Evolutionary conservation across 2,797 vertebrate genomes (phyloP).

Genomic region (Schizopygopsis malacanthus): DNA sequence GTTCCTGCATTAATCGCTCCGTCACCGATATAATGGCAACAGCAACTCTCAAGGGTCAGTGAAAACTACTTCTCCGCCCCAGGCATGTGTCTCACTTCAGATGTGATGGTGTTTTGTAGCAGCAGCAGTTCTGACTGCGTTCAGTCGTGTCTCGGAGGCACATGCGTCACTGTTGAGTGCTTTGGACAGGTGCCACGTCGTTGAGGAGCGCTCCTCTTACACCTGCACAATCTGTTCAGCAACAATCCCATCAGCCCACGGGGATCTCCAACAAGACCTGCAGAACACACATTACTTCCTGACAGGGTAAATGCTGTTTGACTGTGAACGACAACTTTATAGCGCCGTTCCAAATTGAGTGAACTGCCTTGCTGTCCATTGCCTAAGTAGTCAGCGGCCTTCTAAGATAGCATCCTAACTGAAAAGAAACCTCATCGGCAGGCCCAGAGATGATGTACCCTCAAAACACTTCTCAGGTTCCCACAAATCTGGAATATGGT

Average conservation of each 20-base stretch:
- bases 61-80: slow-evolving; percentile 8
- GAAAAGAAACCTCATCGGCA: not conserved
- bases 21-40: not conserved
- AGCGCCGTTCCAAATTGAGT: not conserved
- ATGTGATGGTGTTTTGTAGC: not conserved
- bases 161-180: not conserved
- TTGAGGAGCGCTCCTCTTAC: slow-evolving; percentile 20
- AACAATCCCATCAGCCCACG: slow-evolving; percentile 22
- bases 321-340: not conserved
- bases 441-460: too few species aligned
- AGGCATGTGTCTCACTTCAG: not conserved
- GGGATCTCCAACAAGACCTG: slow-evolving; percentile 23
- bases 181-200: slow-evolving; percentile 32
- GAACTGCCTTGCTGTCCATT: not conserved
- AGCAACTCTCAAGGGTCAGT: not conserved
- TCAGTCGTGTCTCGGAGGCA: not conserved
- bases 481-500: not conserved
- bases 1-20: not conserved
- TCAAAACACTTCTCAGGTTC: not conserved
- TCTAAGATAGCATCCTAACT: not conserved
- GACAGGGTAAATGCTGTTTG: slow-evolving; percentile 33
- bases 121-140: not conserved
- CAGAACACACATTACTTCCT: slow-evolving; percentile 37
- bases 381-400: not conserved
- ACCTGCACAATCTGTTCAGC: slow-evolving; percentile 47